These are phyloP conservation scores for Marisa cornuarietis DNA, from an alignment of 1,140 invertebrate genomes.

Conservation along the genomic window DNA sequence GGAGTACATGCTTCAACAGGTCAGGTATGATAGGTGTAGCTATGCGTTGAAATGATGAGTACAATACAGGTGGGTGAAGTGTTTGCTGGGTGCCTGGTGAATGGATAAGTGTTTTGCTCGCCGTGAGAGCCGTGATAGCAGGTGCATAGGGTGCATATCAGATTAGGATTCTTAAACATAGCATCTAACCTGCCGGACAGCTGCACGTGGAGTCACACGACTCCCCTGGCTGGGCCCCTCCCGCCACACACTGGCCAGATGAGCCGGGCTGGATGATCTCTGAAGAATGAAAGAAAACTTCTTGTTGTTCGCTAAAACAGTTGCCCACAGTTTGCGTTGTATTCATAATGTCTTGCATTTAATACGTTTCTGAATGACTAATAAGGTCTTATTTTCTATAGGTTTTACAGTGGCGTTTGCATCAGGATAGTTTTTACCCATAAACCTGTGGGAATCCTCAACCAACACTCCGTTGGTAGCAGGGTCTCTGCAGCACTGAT, in stretches of 20 bases:
- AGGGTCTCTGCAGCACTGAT: neutral
- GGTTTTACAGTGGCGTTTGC: neutral
- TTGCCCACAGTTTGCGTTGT: too few relatives aligned
- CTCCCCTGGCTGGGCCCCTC: neutral
- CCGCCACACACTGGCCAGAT: neutral
- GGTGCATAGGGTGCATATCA: neutral
- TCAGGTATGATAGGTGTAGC: neutral
- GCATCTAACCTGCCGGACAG: neutral
- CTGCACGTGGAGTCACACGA: neutral
- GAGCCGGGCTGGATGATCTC: neutral
- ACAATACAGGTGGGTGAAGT: neutral
- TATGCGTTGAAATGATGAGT: neutral
- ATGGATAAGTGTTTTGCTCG: neutral
- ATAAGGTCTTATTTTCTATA: neutral
- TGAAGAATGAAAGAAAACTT: neutral
- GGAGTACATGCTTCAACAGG: too few relatives aligned
- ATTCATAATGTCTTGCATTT: neutral
- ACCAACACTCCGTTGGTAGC: neutral
- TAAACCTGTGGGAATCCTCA: neutral
- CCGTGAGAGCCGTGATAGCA: neutral
- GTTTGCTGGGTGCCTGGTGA: neutral
- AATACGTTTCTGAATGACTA: neutral
- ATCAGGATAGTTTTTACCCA: neutral
- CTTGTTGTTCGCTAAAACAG: neutral
- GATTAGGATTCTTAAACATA: neutral